Evolutionary conservation across 2,113 vertebrate species (phyloP).

Genomic region (Echinops telfairi): DNA sequence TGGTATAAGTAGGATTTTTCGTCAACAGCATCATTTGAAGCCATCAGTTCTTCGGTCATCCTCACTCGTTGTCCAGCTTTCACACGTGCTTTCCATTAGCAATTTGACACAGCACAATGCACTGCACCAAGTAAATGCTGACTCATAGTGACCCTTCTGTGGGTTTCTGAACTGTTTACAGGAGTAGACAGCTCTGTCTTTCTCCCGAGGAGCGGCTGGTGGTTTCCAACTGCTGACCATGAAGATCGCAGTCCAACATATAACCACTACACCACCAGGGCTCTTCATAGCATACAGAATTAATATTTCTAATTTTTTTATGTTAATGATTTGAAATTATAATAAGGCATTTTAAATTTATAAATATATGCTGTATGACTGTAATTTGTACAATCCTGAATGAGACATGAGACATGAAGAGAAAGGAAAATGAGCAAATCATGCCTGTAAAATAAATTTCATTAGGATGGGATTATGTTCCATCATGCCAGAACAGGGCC

Average conservation of each 20-base stretch:
- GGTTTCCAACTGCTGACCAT: no score
- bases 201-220: no score
- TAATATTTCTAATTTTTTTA: neutral
- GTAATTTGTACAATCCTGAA: neutral
- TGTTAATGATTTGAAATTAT: neutral
- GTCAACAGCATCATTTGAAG: no score
- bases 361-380: neutral
- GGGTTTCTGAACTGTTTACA: no score
- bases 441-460: constrained; percentile 45
- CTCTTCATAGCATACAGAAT: neutral
- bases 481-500: neutral
- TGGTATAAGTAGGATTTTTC: no score
- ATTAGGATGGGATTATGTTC: neutral
- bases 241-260: no score
- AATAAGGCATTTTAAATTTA: constrained; percentile 25
- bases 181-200: no score
- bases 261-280: no score
- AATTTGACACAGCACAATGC: neutral
- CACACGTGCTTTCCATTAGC: neutral
- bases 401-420: neutral
- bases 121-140: no score
- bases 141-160: no score
- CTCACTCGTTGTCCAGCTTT: no score
- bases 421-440: neutral
- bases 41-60: no score